Base-by-base conservation (phyloP, 2,797 vertebrate genomes). In the Coccyzus lansbergi region DNA sequence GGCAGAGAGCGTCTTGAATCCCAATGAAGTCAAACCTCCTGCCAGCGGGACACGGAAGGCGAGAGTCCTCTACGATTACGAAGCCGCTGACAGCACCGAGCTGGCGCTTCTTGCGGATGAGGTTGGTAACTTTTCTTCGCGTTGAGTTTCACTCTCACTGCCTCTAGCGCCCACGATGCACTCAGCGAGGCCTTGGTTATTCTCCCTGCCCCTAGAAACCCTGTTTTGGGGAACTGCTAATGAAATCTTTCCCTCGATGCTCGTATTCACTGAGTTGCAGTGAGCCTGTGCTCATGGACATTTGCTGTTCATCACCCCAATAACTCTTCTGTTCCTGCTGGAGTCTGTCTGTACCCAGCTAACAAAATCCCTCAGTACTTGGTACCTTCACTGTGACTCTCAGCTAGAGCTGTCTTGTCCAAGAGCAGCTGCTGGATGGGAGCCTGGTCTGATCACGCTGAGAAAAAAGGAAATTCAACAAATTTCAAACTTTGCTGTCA, bases 41-140 rank as follows among this genome's bases (percentile, higher is more conserved):
- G 98, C 98, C 71, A 98, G 98, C 0, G 99, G 99, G 60, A 99
- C 99, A 1, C 98, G 99, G 38, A 99, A 98, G 86, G 99, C 99
- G 91, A 98, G 98, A 80, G 99, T 99, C 67, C 98, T 99, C 42
- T 99, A 99, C 0, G 99, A 99, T 96, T 99, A 99, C 0, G 98
- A 99, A 59, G 99, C 99, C 0, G 98, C 98, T 0, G 99, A 99
- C 97, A 99, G 98, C 96, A 99, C 97, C 1, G 99, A 99, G 97
- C 98, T 99, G 84, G 98, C 98, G 0, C 98, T 99, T 15, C 97
- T 98, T 14, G 99, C 99, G 3, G 99, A 99, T 17, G 99, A 99
- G 99, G 99, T 99, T 44, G 97, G 98, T 82, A 29, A 14, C 42
- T 88, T 58, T 38, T 10, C 58, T 31, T 34, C 9, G n/a, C 3